Evolutionary conservation across 2,888 invertebrate species (phyloP), one percentile per base, ranked within the genome.

Genomic region (Euproctis similis): DNA sequence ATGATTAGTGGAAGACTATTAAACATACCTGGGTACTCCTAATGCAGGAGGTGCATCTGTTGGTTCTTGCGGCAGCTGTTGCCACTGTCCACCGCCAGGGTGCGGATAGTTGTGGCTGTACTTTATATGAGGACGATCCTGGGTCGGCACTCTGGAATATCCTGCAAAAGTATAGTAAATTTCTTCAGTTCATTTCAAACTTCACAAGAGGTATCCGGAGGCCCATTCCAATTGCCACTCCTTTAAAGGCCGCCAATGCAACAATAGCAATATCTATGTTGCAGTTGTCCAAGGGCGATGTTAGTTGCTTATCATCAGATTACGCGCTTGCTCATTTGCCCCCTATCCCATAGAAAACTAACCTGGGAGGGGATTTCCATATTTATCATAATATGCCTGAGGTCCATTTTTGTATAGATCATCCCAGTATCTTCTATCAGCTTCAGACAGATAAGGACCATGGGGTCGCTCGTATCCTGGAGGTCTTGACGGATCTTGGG

Each of bases 301-400:
- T n/a, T n/a, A n/a, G n/a, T n/a, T n/a, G n/a, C n/a, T n/a, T n/a
- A n/a, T n/a, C n/a, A n/a, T n/a, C n/a, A n/a, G n/a, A n/a, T n/a
- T n/a, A n/a, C n/a, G n/a, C n/a, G n/a, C n/a, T n/a, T n/a, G n/a
- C n/a, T n/a, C n/a, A n/a, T n/a, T n/a, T n/a, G n/a, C n/a, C n/a
- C n/a, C n/a, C n/a, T n/a, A n/a, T n/a, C n/a, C n/a, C n/a, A n/a
- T n/a, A n/a, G 6, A 14, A 2, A 12, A 23, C 32, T 35, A 0
- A 84, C 85, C 85, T 60, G 85, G 85, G 23, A 84, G 51, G 4
- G 85, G 85, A 51, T 85, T 82, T 12, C 81, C 82, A 25, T 71
- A 61, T 50, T 70, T 74, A 50, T 85, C 85, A 21, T 85, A 85
- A 40, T 80, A 85, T 0, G 82, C 82, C 36, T 65, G 62, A 8